Base-by-base conservation (phyloP, 2,888 invertebrate genomes). In the Steromphala cineraria region DNA sequence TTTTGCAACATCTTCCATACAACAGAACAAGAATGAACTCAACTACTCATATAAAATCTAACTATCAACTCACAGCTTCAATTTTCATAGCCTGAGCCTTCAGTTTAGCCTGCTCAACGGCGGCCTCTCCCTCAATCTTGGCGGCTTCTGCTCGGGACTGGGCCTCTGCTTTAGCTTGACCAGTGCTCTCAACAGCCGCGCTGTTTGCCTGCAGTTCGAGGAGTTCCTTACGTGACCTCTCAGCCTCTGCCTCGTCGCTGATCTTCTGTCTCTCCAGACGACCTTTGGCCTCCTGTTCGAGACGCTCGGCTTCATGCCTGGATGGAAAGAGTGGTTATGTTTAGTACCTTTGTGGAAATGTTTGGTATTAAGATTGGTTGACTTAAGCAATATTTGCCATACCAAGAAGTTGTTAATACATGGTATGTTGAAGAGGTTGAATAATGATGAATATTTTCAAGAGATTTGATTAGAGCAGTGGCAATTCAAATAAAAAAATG, bases 81-180 rank as follows among this genome's bases (percentile, higher is more conserved):
- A 94, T 94, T 82, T 91, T 92, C 85, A 89, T 88, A 75, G 94
- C 94, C 88, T 94, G 91, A 3, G 94, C 92, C 89, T 94, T 94
- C 15, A 94, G 90, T 84, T 91, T 93, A 21, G 94, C 94, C 88
- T 94, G 94, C 67, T 94, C 94, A 13, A 94, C 94, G 24, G 94
- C 94, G 7, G 94, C 94, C 88, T 94, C 94, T n/a, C 94, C 94
- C 87, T 94, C 94, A 86, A 94, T 94, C 67, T 91, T 91, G 24
- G 93, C 89, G 24, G 94, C 92, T 89, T 94, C 94, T 10, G 94
- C 94, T 24, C 94, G 90, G 82, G 93, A 92, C 87, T 93, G 92
- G 10, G 94, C 94, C 91, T 94, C 94, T 15, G 94, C 94, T 89
- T 94, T 94, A 17, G 94, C 94, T 88, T 94, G 94, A 24, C 94